Conservation (phyloP, 2,113 vertebrate genomes). For the Nipponia nippon region DNA sequence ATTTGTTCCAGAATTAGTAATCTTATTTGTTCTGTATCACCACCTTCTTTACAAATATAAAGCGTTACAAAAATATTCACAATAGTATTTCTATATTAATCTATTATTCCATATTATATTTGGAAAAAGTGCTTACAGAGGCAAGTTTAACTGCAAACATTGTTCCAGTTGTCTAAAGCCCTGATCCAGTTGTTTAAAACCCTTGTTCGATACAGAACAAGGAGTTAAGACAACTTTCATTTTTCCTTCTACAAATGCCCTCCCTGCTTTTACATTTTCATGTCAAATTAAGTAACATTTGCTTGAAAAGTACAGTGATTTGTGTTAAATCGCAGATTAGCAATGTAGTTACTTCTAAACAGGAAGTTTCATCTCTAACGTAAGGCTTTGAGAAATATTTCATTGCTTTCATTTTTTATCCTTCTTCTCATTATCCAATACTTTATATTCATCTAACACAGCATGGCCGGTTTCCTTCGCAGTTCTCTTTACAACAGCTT, state of each 20-base stretch:
- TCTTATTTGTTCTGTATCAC: not conserved
- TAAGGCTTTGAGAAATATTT: slow-evolving; percentile 58
- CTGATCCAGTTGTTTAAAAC: not conserved
- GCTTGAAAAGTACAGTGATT: slow-evolving; percentile 33
- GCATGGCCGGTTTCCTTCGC: slow-evolving; percentile 88
- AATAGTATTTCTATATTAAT: not conserved
- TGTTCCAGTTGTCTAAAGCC: not conserved
- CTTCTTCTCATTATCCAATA: slow-evolving; percentile 71
- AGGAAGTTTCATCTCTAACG: not conserved
- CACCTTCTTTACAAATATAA: slow-evolving; percentile 53
- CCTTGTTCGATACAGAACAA: not conserved
- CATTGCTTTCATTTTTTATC: slow-evolving; percentile 41
- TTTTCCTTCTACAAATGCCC: not conserved
- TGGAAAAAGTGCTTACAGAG: slow-evolving; percentile 27
- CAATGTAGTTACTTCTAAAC: slow-evolving; percentile 7
- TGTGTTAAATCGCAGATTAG: slow-evolving; percentile 4
- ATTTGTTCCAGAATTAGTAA: not conserved
- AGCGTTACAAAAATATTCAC: slow-evolving; percentile 70
- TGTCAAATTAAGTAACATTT: slow-evolving; percentile 13
- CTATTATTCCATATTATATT: not conserved
- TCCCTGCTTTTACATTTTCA: not conserved
- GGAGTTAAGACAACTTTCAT: not conserved
- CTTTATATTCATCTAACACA: slow-evolving; percentile 89
- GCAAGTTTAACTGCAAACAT: not conserved
- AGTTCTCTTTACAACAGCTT: slow-evolving; percentile 91